phyloP scores from a whole-genome alignment of 53 echinoderm and acorn worm species.

The Glandiceps talaboti region DNA sequence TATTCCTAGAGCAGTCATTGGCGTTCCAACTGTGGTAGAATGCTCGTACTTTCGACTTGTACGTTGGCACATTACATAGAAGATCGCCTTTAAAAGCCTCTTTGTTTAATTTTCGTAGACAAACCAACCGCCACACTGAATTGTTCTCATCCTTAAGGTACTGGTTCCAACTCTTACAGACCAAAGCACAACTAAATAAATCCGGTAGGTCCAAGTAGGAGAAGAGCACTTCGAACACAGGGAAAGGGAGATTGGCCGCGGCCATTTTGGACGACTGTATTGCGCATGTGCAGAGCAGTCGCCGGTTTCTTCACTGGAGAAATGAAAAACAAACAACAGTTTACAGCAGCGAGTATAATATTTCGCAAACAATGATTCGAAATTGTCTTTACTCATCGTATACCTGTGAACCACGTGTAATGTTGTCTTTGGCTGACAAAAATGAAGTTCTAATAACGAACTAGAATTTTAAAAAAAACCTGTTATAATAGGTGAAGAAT shows the following conservation, averaged over 20 bases:
- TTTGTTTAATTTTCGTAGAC: constrained; percentile 62
- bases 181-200: constrained; percentile 67
- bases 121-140: constrained; percentile 85
- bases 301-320: neutral
- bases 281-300: neutral
- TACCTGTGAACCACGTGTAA: too few species aligned
- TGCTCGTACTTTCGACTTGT: constrained; percentile 83
- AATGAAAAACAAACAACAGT: neutral
- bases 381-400: too few species aligned
- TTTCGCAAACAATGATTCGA: too few species aligned
- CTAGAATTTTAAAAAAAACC: too few species aligned
- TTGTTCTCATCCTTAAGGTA: constrained; percentile 92
- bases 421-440: too few species aligned
- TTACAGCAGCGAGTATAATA: too few species aligned
- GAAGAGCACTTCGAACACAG: constrained; percentile 78
- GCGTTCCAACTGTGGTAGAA: constrained; percentile 92
- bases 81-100: constrained; percentile 82
- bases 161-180: constrained; percentile 87
- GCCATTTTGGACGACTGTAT: constrained; percentile 15
- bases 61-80: constrained; percentile 72
- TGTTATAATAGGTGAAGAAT: too few species aligned
- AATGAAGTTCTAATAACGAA: too few species aligned
- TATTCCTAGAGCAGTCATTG: constrained; percentile 84
- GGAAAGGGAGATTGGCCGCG: constrained; percentile 69
- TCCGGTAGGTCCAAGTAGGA: constrained; percentile 86